Evolutionary conservation across 2,113 vertebrate genomes (phyloP).

Genomic region (Triplophysa tibetana): DNA sequence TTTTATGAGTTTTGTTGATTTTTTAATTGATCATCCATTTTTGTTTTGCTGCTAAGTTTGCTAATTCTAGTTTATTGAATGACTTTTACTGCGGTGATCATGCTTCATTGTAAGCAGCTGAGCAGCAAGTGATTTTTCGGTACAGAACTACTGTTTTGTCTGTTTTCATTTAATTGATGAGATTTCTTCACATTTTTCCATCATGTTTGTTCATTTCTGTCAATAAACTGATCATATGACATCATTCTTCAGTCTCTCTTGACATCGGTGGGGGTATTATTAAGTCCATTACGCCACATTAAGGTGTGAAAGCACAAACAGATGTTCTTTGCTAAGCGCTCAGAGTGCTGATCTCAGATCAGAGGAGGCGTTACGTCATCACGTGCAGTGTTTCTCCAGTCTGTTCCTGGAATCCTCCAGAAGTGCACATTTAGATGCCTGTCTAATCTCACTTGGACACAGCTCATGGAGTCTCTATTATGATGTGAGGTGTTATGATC

Average conservation of each 20-base stretch:
- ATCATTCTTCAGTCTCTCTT: neutral
- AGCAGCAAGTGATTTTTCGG: neutral
- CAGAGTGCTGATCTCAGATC: constrained; percentile 9
- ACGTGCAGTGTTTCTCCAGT: neutral
- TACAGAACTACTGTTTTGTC: neutral
- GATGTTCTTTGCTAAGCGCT: neutral
- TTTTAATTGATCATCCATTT: neutral
- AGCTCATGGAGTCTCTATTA: no score
- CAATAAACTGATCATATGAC: neutral
- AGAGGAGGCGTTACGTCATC: neutral
- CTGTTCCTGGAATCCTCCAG: neutral
- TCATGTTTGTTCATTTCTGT: neutral
- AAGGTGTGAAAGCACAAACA: neutral
- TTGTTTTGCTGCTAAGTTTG: neutral
- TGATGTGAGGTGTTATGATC: no score
- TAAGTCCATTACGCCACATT: neutral
- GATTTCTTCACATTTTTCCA: neutral
- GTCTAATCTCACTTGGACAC: no score
- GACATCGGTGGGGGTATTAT: neutral
- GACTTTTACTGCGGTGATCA: neutral
- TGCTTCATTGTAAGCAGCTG: neutral
- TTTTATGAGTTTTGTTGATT: no score
- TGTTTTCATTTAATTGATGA: neutral
- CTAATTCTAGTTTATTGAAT: neutral
- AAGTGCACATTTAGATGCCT: neutral